These are phyloP conservation scores for Myrmophylax atrothorax DNA, from an alignment of 2,113 vertebrate species.

Conservation along the genomic window DNA sequence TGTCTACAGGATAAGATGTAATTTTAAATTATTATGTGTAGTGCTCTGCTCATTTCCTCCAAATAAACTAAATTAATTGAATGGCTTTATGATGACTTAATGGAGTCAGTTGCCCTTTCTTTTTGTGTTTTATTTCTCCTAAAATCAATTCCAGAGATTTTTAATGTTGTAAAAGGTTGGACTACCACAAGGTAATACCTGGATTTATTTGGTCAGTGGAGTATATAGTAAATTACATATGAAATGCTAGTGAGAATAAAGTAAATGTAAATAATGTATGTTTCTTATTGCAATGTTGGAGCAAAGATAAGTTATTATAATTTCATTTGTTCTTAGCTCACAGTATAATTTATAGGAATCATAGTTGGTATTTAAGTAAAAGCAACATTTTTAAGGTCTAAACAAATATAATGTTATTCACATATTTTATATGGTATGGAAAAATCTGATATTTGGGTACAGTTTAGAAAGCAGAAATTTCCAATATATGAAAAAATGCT, in stretches of 20 bases:
- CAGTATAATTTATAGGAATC: not conserved
- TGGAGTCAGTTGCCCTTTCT: not conserved
- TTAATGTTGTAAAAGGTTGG: not conserved
- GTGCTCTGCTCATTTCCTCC: not conserved
- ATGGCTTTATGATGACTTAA: not conserved
- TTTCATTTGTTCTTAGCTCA: not conserved
- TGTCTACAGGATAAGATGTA: not conserved
- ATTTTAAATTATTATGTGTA: not conserved
- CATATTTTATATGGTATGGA: not conserved
- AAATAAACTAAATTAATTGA: not conserved
- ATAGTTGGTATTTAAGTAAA: not conserved
- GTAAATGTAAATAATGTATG: not conserved
- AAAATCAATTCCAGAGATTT: not conserved
- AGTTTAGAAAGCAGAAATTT: not conserved
- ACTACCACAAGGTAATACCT: not conserved
- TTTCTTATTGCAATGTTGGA: not conserved
- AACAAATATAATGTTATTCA: not conserved
- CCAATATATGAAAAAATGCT: not conserved
- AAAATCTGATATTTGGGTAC: not conserved
- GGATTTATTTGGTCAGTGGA: not conserved
- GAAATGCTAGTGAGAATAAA: not conserved
- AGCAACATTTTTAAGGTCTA: not conserved
- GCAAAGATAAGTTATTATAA: not conserved
- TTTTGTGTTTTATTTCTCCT: not conserved
- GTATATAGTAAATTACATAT: not conserved